phyloP scores from a whole-genome alignment of 2,888 invertebrate species.

The Leucoptera coffeella region DNA sequence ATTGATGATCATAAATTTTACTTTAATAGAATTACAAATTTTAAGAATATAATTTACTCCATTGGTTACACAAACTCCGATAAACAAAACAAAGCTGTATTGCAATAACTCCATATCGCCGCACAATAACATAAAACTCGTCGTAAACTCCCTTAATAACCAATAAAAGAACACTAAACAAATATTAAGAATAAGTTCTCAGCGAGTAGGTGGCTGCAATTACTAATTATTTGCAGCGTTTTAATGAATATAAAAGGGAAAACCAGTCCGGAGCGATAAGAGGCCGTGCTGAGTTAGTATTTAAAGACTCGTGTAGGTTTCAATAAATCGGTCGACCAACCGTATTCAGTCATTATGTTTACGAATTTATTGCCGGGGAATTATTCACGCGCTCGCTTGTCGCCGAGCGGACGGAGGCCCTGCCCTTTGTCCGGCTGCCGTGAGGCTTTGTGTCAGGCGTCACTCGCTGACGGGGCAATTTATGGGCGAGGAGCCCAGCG shows the following conservation, averaged over 20 bases:
- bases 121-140: too few relatives aligned
- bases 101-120: too few relatives aligned
- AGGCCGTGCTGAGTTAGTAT: slow-evolving; percentile 23
- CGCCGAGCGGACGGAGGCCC: slow-evolving; percentile 11
- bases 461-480: slow-evolving; percentile 50
- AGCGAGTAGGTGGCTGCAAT: slow-evolving; percentile 28
- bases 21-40: too few relatives aligned
- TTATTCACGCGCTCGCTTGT: slow-evolving; percentile 47
- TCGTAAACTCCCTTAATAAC: too few relatives aligned
- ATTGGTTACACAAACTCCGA: too few relatives aligned
- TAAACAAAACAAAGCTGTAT: too few relatives aligned
- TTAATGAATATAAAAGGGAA: slow-evolving; percentile 18
- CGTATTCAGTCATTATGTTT: slow-evolving; percentile 41
- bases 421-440: slow-evolving; percentile 13
- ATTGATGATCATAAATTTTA: too few relatives aligned
- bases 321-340: slow-evolving; percentile 24
- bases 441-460: slow-evolving; percentile 29
- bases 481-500: slow-evolving; percentile 45
- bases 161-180: too few relatives aligned
- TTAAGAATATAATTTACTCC: too few relatives aligned
- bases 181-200: too few relatives aligned
- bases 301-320: slow-evolving; percentile 19
- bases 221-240: too few relatives aligned
- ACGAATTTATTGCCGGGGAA: slow-evolving; percentile 48
- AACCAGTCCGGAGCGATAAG: slow-evolving; percentile 18